These are phyloP conservation scores for Barnardius zonarius DNA, from an alignment of 2,113 vertebrate species.

Conservation along the genomic window DNA sequence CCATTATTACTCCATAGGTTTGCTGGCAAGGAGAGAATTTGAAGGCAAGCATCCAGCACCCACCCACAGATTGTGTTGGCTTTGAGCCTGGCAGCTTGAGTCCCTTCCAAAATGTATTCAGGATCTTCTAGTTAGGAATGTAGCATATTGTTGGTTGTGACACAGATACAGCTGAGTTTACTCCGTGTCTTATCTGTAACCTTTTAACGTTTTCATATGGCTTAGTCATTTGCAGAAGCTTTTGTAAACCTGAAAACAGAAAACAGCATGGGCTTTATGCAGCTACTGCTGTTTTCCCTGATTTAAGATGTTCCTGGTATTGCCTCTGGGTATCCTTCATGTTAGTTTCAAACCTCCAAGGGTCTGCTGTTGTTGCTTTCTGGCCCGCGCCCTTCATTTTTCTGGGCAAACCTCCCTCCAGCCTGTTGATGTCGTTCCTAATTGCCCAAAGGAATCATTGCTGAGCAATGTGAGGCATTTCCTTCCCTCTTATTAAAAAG, in stretches of 20 bases:
- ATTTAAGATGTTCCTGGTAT: neutral
- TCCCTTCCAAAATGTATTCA: constrained; percentile 20
- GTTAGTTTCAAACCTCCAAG: constrained; percentile 44
- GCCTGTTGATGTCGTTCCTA: constrained; percentile 52
- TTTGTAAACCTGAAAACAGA: constrained; percentile 37
- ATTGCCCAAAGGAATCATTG: constrained; percentile 62
- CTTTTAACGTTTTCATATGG: constrained; percentile 48
- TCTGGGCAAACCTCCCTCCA: constrained; percentile 50
- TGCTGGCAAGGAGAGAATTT: constrained; percentile 42
- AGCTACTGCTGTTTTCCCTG: neutral
- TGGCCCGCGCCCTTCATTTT: constrained; percentile 15
- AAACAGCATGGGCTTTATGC: constrained; percentile 25
- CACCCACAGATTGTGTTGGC: constrained; percentile 70
- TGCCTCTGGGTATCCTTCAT: neutral
- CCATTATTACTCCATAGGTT: constrained; percentile 44
- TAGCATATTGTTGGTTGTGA: constrained; percentile 37
- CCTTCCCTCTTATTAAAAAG: constrained; percentile 64
- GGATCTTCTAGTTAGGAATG: constrained; percentile 49
- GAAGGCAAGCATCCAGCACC: constrained; percentile 53
- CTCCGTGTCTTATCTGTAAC: constrained; percentile 54
- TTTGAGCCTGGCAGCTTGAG: constrained; percentile 37
- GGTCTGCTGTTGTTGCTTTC: constrained; percentile 46
- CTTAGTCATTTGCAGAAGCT: constrained; percentile 31
- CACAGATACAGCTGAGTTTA: constrained; percentile 45
- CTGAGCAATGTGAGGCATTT: constrained; percentile 65